Base-by-base conservation (phyloP, 2,888 invertebrate species). In the Patella ulyssiponensis region DNA sequence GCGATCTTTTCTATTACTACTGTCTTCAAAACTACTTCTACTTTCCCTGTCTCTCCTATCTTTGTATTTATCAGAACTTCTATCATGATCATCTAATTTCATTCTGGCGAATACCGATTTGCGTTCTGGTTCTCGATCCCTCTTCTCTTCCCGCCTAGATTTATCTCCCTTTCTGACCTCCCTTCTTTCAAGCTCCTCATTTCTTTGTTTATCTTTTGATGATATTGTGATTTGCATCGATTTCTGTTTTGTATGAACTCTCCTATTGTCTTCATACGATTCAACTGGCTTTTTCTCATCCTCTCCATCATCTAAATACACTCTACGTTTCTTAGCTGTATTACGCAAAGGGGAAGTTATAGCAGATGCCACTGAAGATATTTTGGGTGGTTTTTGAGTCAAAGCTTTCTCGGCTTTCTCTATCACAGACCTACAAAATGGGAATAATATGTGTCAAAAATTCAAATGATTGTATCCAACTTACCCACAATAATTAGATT, bases 401-500 rank as follows among this genome's bases (percentile, higher is more conserved):
- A 97, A 95, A 0, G 96, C 97, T 90, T 97, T 97, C 92, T 97
- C 97, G 1, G 97, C 97, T 83, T 96, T 94, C 89, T 97, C 97
- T 74, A 97, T 93, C 5, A 97, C 96, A 91, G 89, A 88, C 75
- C 89, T 90, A 81, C 12, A 83, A 83, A 75, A 77, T 71, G 70
- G 75, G 9, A 70, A 69, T 58, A 4, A 56, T n/a, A 58, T 7
- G 1, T 44, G 9, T 44, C 7, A 44, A 44, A 44, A 7, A 44
- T 44, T 33, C 14, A 69, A 69, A 69, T 69, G 27, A 23, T 15
- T 69, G 27, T 7, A 69, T 69, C 27, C 69, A 7, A n/a, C 15
- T 27, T 27, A 2, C 20, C 27, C 2, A 15, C 23, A 72, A 72
- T 44, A 44, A 44, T 44, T 44, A 9, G 44, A 44, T 44, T 44